Conservation (phyloP, 2,113 vertebrate species). For the Capreolus pygargus region DNA sequence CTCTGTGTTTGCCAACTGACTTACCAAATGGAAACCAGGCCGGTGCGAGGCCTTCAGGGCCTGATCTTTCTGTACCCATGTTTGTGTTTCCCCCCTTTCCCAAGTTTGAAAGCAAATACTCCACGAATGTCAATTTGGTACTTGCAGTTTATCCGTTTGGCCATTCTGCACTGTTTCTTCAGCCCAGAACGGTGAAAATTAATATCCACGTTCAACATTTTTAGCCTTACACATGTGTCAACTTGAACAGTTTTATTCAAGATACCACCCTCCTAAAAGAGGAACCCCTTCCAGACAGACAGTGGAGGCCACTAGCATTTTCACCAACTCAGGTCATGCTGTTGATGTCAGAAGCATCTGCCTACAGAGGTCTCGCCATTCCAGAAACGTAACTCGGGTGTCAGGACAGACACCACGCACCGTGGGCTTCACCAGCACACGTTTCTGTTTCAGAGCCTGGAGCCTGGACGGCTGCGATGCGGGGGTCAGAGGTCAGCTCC, state of each 20-base stretch:
- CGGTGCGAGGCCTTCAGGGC: not conserved
- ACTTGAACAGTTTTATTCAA: accelerated
- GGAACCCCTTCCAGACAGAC: accelerated
- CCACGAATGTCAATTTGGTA: accelerated
- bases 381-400: accelerated
- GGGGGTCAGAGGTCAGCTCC: not conserved
- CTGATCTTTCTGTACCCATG: accelerated
- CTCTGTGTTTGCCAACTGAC: not conserved
- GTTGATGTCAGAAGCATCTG: not conserved
- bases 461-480: accelerated
- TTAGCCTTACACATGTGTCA: accelerated
- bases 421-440: accelerated
- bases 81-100: not conserved
- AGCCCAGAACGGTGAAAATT: not conserved
- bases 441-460: accelerated
- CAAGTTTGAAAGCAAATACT: not conserved
- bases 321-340: accelerated
- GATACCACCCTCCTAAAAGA: accelerated
- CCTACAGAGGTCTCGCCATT: accelerated
- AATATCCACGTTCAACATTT: accelerated
- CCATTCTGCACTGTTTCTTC: not conserved
- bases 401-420: accelerated
- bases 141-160: accelerated
- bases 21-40: not conserved
- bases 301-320: accelerated